These are phyloP conservation scores for Micrasema minimum DNA, from an alignment of 1,140 invertebrate species.

Conservation along the genomic window DNA sequence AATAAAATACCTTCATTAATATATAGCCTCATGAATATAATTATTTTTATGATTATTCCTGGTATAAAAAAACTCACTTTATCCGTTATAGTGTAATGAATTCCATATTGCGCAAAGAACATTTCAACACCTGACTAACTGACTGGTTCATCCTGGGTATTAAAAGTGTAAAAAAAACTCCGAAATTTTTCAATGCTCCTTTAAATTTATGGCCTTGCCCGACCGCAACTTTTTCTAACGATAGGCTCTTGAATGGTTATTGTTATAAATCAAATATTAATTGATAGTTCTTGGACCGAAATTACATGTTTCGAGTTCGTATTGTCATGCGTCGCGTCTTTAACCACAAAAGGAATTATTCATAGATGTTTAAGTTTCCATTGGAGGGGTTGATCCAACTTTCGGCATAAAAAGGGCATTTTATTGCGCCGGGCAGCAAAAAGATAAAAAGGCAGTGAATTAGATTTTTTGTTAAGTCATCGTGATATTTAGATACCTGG, in stretches of 20 bases:
- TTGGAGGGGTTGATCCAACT: too few relatives aligned
- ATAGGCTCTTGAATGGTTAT: conserved; percentile 40
- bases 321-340: conserved; percentile 32
- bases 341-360: conserved; percentile 15
- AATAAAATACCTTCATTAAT: too few relatives aligned
- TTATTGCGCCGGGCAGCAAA: too few relatives aligned
- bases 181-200: conserved; percentile 15
- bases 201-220: conserved; percentile 27
- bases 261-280: conserved; percentile 48
- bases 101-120: background rate
- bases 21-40: background rate
- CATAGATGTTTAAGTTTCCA: too few relatives aligned
- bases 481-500: background rate
- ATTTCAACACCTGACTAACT: conserved; percentile 1
- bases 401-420: too few relatives aligned
- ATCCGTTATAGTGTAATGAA: background rate
- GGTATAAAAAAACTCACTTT: background rate
- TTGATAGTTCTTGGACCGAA: conserved; percentile 44
- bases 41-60: background rate
- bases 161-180: conserved; percentile 25
- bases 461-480: too few relatives aligned
- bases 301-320: conserved; percentile 39
- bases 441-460: too few relatives aligned
- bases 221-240: conserved; percentile 44
- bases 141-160: background rate